Evolutionary conservation across 2,888 invertebrate species (phyloP), one percentile per base, ranked within the genome.

Genomic region (Tipula lateralis): DNA sequence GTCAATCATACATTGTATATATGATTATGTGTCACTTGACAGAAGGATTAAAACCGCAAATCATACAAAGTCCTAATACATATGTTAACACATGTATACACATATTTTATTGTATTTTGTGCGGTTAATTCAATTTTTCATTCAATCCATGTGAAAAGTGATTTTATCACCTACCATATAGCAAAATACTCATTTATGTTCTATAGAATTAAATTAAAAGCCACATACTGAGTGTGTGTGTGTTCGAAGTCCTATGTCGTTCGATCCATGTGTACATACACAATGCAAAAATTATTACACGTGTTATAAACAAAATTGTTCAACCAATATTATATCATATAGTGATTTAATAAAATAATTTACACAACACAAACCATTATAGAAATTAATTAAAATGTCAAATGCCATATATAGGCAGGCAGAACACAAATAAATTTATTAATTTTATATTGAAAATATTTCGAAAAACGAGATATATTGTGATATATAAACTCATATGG

Each of bases 321-420:
- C 9, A 44, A 44, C 44, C n/a, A 16, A 44, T 16, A 24, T 19
- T 16, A 24, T 19, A 6, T 66, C 66, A 66, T 66, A 66, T 66
- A 7, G 66, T 16, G 44, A 24, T 66, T 1, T 50, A 50, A 24
- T 16, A 16, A 44, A n/a, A 44, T 6, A 9, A 36, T 36, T 16
- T 50, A 66, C 66, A 66, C 66, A 24, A 66, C 9, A 66, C 24
- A 66, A 66, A 24, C 19, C 66, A 66, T 66, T 39, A 66, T 9
- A 66, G 66, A 66, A 19, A 66, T 66, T 66, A 66, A 66, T 66
- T 66, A 66, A 66, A 66, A 66, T 66, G 66, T 66, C 66, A 66
- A 66, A 66, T 66, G 9, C 66, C 66, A 66, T 50, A 13, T 24
- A 66, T 66, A 66, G 66, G 66, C 66, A 66, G n/a, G 6, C 32